These are phyloP conservation scores for Spilosoma lubricipeda DNA, from an alignment of 2,888 invertebrate genomes.

Conservation along the genomic window DNA sequence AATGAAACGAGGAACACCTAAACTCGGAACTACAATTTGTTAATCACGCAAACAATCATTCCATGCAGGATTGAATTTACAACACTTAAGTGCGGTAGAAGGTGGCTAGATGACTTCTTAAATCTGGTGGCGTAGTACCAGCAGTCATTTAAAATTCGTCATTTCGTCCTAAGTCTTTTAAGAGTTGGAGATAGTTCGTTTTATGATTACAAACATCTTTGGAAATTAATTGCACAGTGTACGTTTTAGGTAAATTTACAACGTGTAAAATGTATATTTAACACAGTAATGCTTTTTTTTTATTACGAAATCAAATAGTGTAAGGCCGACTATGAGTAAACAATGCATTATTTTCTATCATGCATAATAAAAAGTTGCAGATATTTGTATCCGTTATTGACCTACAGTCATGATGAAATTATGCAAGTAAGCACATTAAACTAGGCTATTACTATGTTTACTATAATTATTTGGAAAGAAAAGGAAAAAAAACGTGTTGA, in stretches of 20 bases:
- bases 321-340: conserved; percentile 3
- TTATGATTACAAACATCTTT: neutral
- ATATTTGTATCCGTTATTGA: conserved; percentile 5
- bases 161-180: too few relatives aligned
- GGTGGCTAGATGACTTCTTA: too few relatives aligned
- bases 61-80: too few relatives aligned
- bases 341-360: neutral
- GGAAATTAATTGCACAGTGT: neutral
- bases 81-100: too few relatives aligned
- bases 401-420: neutral
- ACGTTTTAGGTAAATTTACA: neutral
- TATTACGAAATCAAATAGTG: conserved; percentile 17
- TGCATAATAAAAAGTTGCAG: conserved; percentile 13
- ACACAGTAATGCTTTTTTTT: conserved; percentile 8
- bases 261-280: too few relatives aligned
- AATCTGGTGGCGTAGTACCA: too few relatives aligned
- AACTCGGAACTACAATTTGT: too few relatives aligned
- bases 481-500: too few relatives aligned
- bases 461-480: too few relatives aligned
- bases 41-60: too few relatives aligned
- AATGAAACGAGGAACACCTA: too few relatives aligned
- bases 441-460: neutral
- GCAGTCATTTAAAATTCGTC: too few relatives aligned
- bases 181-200: neutral
- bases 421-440: neutral